Evolutionary conservation across 2,888 invertebrate genomes (phyloP), one percentile per base, ranked within the genome.

Genomic region (Orthosia cruda): DNA sequence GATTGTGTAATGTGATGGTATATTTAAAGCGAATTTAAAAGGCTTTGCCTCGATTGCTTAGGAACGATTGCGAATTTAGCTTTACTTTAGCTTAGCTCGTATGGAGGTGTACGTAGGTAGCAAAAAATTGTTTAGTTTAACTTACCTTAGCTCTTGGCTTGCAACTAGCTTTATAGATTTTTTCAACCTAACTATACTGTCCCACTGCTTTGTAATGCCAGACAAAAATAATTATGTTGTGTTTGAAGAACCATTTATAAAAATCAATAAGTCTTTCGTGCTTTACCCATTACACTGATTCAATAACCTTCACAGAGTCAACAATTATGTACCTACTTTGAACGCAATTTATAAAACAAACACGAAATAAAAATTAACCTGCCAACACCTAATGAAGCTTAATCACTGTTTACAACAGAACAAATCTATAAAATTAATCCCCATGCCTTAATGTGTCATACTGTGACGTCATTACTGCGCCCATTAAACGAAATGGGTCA

Each of bases 401-500:
- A 70, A 85, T 74, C 62, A 71, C 58, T 57, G 52, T 71, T 78
- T 55, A 75, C 63, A 72, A 55, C 74, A 76, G 74, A 80, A 78
- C 32, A 71, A 83, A 80, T 74, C 71, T 65, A 73, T 87, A 84
- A 87, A 80, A 83, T 81, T 68, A 79, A 87, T 80, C 54, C 72
- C 66, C 55, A 73, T 84, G 75, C 65, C 57, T 58, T 72, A 82
- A 81, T 79, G 75, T 77, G 83, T 85, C 83, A 79, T 66, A 83
- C 73, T 66, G 83, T 75, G 87, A 85, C 81, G 81, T 68, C 67
- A 78, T 87, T 81, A 87, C 74, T 62, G 70, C 67, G 65, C 12
- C 67, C 80, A 87, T 87, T 81, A 87, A 87, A 87, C 67, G 74
- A 84, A 87, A 85, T 85, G 80, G 80, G 64, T 74, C 83, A 81